Conservation (phyloP, 1,140 invertebrate species). For the Paralvinella palmiformis region DNA sequence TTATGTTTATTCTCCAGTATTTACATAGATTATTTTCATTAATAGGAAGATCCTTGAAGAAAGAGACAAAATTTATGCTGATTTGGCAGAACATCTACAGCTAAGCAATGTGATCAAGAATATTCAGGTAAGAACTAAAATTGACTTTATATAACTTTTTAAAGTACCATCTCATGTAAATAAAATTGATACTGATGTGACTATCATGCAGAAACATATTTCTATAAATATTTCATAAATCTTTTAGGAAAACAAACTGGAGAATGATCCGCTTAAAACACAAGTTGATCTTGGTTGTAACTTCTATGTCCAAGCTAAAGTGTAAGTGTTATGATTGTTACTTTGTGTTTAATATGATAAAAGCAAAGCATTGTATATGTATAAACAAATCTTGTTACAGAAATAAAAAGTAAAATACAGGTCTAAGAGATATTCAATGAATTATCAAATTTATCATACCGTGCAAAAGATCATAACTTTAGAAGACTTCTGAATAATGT, state of each 20-base stretch:
- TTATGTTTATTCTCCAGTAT: too few relatives aligned
- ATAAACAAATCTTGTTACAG: too few relatives aligned
- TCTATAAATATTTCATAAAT: constrained; percentile 5
- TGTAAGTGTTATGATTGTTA: constrained; percentile 27
- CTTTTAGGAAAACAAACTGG: constrained; percentile 53
- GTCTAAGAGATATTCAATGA: too few relatives aligned
- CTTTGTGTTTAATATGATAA: neutral
- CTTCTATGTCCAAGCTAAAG: constrained; percentile 54
- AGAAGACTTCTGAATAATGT: too few relatives aligned
- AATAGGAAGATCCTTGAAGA: constrained; percentile 59
- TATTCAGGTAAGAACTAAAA: constrained; percentile 38
- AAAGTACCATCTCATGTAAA: constrained; percentile 1
- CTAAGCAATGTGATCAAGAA: constrained; percentile 52
- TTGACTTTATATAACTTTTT: neutral
- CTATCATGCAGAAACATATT: too few relatives aligned
- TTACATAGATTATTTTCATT: too few relatives aligned
- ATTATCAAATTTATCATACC: too few relatives aligned
- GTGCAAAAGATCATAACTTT: too few relatives aligned
- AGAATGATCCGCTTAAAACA: constrained; percentile 64
- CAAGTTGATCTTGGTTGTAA: constrained; percentile 73
- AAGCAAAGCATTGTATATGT: neutral
- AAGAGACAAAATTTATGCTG: constrained; percentile 59
- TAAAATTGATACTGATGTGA: too few relatives aligned
- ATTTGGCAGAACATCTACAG: constrained; percentile 68
- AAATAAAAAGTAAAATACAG: too few relatives aligned